These are phyloP conservation scores for Hanleya hanleyi DNA, from an alignment of 2,888 invertebrate species.

Conservation along the genomic window DNA sequence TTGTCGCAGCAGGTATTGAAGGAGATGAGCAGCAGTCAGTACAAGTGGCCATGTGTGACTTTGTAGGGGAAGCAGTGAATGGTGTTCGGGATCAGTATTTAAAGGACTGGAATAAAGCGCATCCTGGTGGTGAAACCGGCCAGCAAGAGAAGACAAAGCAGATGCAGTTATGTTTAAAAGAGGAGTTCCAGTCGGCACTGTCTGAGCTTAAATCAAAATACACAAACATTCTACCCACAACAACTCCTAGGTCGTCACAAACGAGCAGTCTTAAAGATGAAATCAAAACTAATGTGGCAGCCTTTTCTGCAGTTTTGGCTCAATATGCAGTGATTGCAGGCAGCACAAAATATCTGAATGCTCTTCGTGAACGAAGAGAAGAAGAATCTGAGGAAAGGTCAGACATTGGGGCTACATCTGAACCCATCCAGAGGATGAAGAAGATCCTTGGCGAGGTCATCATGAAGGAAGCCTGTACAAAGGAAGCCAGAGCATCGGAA, in stretches of 20 bases:
- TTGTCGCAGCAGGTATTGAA: no score
- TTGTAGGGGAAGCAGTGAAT: neutral
- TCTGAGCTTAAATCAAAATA: conserved; percentile 15
- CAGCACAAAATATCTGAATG: neutral
- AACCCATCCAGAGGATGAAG: neutral
- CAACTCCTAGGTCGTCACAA: neutral
- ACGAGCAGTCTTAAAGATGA: neutral
- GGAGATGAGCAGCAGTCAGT: neutral
- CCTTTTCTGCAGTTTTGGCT: neutral
- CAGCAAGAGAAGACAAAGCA: neutral
- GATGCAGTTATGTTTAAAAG: conserved; percentile 12
- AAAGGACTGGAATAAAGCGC: neutral
- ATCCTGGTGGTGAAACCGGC: neutral
- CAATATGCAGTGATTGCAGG: neutral
- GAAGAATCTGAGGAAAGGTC: neutral
- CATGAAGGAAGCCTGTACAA: neutral
- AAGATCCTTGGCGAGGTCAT: neutral
- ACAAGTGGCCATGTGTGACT: neutral
- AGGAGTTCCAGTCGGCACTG: conserved; percentile 28
- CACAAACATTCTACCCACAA: neutral
- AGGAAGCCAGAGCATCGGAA: neutral
- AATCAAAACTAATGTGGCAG: neutral
- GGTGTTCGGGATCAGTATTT: neutral
- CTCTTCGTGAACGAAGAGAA: neutral
- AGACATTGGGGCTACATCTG: no score